Conservation (phyloP, 2,113 vertebrate species). For the Orientallactaga bullata region DNA sequence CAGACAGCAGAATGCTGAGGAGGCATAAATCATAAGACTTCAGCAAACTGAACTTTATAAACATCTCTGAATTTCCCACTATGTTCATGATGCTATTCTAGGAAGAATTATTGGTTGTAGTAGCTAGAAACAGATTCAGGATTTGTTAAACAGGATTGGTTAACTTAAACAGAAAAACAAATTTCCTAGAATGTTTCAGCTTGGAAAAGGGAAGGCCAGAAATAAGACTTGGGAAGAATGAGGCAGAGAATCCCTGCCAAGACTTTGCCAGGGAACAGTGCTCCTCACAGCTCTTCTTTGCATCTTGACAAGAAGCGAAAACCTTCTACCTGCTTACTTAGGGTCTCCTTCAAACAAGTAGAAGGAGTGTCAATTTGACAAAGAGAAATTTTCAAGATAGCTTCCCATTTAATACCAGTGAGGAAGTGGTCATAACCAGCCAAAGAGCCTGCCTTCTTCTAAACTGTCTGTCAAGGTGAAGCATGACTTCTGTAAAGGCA, state of each 20-base stretch:
- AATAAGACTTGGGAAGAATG: background rate
- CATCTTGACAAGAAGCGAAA: background rate
- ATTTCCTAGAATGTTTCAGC: background rate
- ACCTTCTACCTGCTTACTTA: background rate
- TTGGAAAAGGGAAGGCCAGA: background rate
- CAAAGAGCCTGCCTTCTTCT: background rate
- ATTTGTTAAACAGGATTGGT: background rate
- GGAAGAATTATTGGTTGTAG: background rate
- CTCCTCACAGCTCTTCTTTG: background rate
- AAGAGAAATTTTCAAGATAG: background rate
- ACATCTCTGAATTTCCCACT: background rate
- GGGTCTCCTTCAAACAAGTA: background rate
- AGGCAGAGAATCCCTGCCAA: background rate
- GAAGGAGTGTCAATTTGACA: background rate
- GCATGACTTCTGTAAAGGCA: background rate
- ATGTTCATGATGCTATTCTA: background rate
- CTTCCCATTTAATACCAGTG: background rate
- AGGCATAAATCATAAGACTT: background rate
- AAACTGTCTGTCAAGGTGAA: background rate
- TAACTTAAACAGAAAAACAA: slow-evolving; percentile 37
- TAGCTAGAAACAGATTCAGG: background rate
- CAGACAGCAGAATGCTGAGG: background rate
- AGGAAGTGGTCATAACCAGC: background rate
- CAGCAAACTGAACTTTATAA: background rate
- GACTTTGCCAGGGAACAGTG: background rate